phyloP scores from a whole-genome alignment of 2,797 vertebrate species.

The Ceryle rudis region DNA sequence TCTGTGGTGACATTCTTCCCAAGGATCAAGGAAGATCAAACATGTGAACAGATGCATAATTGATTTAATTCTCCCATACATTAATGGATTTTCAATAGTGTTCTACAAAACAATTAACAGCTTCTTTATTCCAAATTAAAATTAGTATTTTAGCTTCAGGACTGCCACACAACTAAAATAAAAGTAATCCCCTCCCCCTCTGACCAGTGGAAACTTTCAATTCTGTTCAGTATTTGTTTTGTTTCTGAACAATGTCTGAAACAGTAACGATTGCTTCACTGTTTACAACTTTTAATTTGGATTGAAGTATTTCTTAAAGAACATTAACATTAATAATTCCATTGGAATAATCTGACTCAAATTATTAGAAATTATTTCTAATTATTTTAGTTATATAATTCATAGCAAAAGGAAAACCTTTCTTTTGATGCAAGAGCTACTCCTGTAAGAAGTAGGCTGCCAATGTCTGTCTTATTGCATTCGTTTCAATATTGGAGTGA shows the following conservation, averaged over 20 bases:
- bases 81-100: slow-evolving; percentile 18
- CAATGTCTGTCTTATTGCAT: background rate
- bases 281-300: background rate
- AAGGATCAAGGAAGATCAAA: background rate
- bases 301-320: background rate
- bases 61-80: background rate
- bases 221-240: no score
- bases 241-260: background rate
- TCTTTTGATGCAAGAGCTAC: background rate
- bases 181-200: background rate
- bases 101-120: slow-evolving; percentile 22
- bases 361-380: background rate
- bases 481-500: background rate
- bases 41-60: background rate
- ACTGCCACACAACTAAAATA: background rate
- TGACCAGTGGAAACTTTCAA: background rate
- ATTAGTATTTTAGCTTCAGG: background rate
- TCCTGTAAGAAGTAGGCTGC: background rate
- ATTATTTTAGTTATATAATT: background rate
- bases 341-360: background rate
- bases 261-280: background rate
- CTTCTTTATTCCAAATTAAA: slow-evolving; percentile 3
- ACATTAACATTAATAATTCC: background rate
- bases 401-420: background rate
- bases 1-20: background rate